phyloP scores from a whole-genome alignment of 1,140 invertebrate genomes.

The Pentalonia nigronervosa region DNA sequence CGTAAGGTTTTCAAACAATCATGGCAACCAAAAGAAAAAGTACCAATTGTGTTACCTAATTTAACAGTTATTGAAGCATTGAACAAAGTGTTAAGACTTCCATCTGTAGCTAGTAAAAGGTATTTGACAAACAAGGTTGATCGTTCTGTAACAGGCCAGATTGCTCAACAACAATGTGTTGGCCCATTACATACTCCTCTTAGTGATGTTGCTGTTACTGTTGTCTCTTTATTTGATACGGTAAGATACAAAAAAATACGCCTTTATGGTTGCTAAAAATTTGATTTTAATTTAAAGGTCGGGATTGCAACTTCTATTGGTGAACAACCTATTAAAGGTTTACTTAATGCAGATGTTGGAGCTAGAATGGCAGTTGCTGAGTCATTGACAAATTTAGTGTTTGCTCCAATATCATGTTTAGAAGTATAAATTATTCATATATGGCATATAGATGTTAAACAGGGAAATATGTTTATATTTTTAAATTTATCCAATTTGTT shows the following conservation, averaged over 20 bases:
- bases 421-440: conserved; percentile 66
- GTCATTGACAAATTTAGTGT: conserved; percentile 93
- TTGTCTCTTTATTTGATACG: conserved; percentile 76
- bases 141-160: conserved; percentile 92
- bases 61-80: conserved; percentile 74
- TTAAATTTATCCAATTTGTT: neutral
- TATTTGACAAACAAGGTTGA: conserved; percentile 96
- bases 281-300: conserved; percentile 66
- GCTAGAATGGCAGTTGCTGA: conserved; percentile 94
- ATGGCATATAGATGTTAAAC: neutral
- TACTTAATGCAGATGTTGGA: conserved; percentile 81
- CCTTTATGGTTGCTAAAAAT: conserved; percentile 23
- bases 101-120: conserved; percentile 92
- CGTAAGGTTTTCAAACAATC: conserved; percentile 74
- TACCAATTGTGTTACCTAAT: conserved; percentile 66
- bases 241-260: conserved; percentile 63
- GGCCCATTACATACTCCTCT: conserved; percentile 94
- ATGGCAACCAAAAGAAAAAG: conserved; percentile 62
- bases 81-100: conserved; percentile 83
- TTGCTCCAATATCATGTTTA: conserved; percentile 84
- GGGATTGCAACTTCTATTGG: conserved; percentile 95
- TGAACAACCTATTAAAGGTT: conserved; percentile 94
- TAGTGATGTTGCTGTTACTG: conserved; percentile 92
- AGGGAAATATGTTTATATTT: neutral
- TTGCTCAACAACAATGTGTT: conserved; percentile 97